These are phyloP conservation scores for Electrophaes corylata DNA, from an alignment of 2,888 invertebrate species.

Conservation along the genomic window DNA sequence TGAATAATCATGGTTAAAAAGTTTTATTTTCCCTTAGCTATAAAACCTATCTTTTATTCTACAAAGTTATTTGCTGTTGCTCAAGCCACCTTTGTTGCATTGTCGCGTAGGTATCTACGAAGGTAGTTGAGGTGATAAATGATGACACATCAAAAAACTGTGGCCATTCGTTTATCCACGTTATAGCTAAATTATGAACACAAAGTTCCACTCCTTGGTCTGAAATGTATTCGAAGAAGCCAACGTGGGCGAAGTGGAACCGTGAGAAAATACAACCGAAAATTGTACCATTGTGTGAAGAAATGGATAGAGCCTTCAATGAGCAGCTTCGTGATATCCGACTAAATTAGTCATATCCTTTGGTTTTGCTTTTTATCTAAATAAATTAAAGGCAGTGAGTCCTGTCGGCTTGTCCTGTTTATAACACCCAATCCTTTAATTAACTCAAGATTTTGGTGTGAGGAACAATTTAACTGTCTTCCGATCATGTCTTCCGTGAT, in stretches of 20 bases:
- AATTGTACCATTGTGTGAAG: conserved; percentile 57
- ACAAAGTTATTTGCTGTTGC: conserved; percentile 23
- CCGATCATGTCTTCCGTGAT: conserved; percentile 24
- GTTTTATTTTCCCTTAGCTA: conserved; percentile 1
- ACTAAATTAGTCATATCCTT: conserved; percentile 53
- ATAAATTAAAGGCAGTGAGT: conserved; percentile 51
- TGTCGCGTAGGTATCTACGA: conserved; percentile 36
- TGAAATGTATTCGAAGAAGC: conserved; percentile 74
- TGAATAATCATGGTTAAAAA: neutral
- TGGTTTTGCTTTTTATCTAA: conserved; percentile 46
- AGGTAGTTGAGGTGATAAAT: conserved; percentile 40
- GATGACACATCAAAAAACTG: conserved; percentile 55
- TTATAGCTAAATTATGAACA: conserved; percentile 70
- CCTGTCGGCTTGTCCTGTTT: conserved; percentile 47
- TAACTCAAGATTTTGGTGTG: conserved; percentile 42
- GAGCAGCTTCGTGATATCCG: conserved; percentile 48
- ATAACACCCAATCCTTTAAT: conserved; percentile 44
- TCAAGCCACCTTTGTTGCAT: conserved; percentile 30
- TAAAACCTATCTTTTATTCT: conserved; percentile 18
- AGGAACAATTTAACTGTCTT: conserved; percentile 39
- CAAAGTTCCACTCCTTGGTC: conserved; percentile 67
- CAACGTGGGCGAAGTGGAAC: conserved; percentile 68
- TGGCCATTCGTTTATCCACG: conserved; percentile 60
- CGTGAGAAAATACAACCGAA: conserved; percentile 77
- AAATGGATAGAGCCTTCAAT: conserved; percentile 48